Conservation (phyloP, 2,888 invertebrate species). For the Cryptocephalus primarius region DNA sequence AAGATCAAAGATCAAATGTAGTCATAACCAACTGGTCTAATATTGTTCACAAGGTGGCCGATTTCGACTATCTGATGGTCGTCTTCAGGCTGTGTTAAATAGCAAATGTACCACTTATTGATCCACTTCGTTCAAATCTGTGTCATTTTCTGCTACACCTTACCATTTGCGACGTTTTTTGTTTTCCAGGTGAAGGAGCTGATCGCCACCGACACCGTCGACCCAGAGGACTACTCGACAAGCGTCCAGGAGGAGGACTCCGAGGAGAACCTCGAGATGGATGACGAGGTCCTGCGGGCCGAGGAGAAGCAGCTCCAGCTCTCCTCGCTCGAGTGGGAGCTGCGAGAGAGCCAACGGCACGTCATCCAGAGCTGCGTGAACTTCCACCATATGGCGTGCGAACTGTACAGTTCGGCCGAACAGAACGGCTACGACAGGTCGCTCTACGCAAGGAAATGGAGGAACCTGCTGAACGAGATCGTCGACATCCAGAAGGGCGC, state of each 20-base stretch:
- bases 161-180: background rate
- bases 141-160: no score
- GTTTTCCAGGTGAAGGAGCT: constrained; percentile 69
- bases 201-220: constrained; percentile 38
- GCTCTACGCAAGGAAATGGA: constrained; percentile 29
- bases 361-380: constrained; percentile 62
- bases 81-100: no score
- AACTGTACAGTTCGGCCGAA: constrained; percentile 68
- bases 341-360: constrained; percentile 80
- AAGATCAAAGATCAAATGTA: no score
- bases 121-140: no score
- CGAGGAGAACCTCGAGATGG: constrained; percentile 14
- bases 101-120: no score
- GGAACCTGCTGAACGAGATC: constrained; percentile 28
- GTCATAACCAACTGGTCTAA: no score
- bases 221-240: constrained; percentile 10
- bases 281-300: constrained; percentile 16
- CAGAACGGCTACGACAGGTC: constrained; percentile 79
- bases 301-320: constrained; percentile 20
- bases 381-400: constrained; percentile 61
- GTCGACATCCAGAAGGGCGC: constrained; percentile 31
- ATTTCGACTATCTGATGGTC: no score
- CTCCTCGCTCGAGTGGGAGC: constrained; percentile 31
- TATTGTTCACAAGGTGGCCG: no score
- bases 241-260: constrained; percentile 13